Base-by-base conservation (phyloP, 2,888 invertebrate genomes). In the Macrostomum cliftonense region DNA sequence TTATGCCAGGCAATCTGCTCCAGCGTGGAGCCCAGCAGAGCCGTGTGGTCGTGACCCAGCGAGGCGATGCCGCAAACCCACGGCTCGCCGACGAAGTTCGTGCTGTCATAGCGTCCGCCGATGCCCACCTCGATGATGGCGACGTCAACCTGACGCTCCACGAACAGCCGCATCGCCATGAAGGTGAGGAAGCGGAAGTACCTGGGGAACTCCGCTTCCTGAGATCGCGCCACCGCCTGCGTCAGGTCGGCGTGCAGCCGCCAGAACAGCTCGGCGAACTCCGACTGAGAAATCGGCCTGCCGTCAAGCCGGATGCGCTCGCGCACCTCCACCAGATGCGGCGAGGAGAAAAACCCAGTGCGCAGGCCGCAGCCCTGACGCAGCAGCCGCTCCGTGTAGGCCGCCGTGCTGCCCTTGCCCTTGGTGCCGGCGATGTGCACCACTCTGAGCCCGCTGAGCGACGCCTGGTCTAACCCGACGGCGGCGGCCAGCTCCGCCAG, bases 101-200 rank as follows among this genome's bases (percentile, higher is more conserved):
- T 99, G 60, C 81, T 82, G 70, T 97, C 97, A 55, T 80, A 79
- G 61, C 82, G 77, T 0, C 97, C 97, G 0, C 97, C 97, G 56
- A 99, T 88, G 37, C 97, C 97, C 36, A 95, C 95, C 74, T 99
- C 97, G 13, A 97, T 67, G 39, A 99, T 78, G 0, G 84, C 86
- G 1, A 89, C 93, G 67, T 95, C 88, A 12, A 89, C 80, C 55
- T 59, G 11, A 20, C 47, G 45, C 5, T 13, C n/a, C 2, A 49
- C 21, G 17, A 49, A 49, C 21, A 67, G 64, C 56, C 19, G 19
- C 16, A 40, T 2, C 19, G 40, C 40, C 40, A 40, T 16, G 16
- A 40, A 17, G 16, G 40, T 40, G 16, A 40, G 19, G 9, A 40
- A 16, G 5, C 19, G 40, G 19, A 17, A 16, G 40, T 40, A 40